phyloP scores from a whole-genome alignment of 64 coral and sea anemone genomes.

The Anthopleura sola region DNA sequence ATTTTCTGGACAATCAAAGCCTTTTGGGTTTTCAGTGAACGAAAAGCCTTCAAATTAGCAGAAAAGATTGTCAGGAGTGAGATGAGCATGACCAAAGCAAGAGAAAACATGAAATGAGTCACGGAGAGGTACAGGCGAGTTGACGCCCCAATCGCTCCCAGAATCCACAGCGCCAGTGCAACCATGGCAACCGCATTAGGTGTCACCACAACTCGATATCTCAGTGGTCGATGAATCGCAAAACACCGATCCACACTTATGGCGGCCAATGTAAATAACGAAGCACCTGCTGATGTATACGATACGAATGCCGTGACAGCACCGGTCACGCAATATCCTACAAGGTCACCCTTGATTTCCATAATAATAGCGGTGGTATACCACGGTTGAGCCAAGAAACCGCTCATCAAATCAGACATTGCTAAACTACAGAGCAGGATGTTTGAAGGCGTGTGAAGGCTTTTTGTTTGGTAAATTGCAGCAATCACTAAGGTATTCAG shows the following conservation, averaged over 20 bases:
- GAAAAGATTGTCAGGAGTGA: conserved; percentile 21
- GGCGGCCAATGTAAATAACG: conserved; percentile 24
- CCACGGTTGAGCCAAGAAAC: conserved; percentile 16
- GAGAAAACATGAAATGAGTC: conserved; percentile 17
- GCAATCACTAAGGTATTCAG: conserved; percentile 19
- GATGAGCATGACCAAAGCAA: conserved; percentile 14
- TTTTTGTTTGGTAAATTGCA: not conserved
- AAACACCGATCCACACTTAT: conserved; percentile 35
- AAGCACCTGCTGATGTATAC: not conserved
- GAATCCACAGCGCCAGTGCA: not conserved
- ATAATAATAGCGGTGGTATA: not conserved
- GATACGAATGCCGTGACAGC: conserved; percentile 7
- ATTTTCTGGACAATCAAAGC: not conserved
- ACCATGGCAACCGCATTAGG: not conserved
- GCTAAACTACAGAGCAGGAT: conserved; percentile 32
- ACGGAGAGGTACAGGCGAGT: conserved; percentile 11
- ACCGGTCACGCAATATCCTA: conserved; percentile 24
- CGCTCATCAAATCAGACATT: conserved; percentile 2
- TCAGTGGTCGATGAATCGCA: conserved; percentile 13
- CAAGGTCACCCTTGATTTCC: conserved; percentile 16
- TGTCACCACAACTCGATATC: conserved; percentile 30
- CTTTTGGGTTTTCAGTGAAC: conserved; percentile 26
- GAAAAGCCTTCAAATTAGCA: conserved; percentile 23
- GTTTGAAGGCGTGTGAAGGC: conserved; percentile 24
- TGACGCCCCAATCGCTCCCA: not conserved